Percentiles rank a stretch among this genome's conserved stretches.
These are phyloP conservation scores for Sternarchorhynchus goeldii DNA, from an alignment of 2,797 vertebrate genomes.

Conservation along the genomic window DNA sequence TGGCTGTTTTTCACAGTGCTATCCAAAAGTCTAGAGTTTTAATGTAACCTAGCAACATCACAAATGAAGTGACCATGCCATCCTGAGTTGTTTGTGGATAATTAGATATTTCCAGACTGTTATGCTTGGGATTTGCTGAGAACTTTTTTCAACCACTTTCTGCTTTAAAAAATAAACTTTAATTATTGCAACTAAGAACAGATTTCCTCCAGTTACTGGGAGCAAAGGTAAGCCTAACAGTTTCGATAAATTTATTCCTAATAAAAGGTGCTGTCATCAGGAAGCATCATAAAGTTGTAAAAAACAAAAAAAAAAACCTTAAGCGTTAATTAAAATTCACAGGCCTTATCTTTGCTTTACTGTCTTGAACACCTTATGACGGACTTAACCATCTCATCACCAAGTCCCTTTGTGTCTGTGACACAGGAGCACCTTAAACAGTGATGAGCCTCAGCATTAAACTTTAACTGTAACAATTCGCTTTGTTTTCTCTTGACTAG, in stretches of 20 bases:
- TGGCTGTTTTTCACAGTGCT: neutral
- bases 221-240: neutral
- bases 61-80: slow-evolving; percentile 7
- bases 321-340: neutral
- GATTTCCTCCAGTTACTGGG: neutral
- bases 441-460: too few species aligned
- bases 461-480: too few species aligned
- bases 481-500: too few species aligned
- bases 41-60: slow-evolving; percentile 29
- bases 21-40: neutral
- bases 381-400: neutral
- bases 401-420: neutral
- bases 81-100: neutral
- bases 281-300: neutral
- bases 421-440: too few species aligned
- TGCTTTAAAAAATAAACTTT: neutral
- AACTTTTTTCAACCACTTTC: neutral
- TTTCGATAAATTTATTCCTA: neutral
- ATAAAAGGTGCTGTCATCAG: neutral
- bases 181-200: neutral
- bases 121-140: neutral
- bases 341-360: neutral
- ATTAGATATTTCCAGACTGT: slow-evolving; percentile 18
- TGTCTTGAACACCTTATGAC: too few species aligned
- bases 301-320: neutral